Evolutionary conservation across 1,140 invertebrate genomes (phyloP).

Genomic region (Drosophila dunni): DNA sequence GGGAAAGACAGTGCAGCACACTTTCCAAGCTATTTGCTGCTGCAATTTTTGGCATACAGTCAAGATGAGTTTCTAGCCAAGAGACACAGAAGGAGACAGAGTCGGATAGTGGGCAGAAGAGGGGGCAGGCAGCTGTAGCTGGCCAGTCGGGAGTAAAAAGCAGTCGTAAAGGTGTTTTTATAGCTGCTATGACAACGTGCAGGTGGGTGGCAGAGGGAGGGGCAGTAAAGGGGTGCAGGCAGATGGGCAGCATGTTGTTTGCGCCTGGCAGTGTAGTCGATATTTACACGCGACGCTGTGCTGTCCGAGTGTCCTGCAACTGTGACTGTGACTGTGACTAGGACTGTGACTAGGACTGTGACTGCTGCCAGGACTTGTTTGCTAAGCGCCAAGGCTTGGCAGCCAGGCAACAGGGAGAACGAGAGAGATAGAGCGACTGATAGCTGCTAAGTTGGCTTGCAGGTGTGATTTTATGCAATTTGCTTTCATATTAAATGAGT

Average conservation of each 20-base stretch:
- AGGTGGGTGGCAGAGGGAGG: not conserved
- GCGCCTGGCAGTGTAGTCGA: constrained; percentile 60
- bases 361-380: constrained; percentile 48
- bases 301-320: constrained; percentile 29
- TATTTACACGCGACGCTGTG: constrained; percentile 64
- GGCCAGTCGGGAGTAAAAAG: constrained; percentile 10
- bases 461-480: constrained; percentile 84
- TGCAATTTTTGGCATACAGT: constrained; percentile 74
- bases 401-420: constrained; percentile 53
- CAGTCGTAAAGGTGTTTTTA: constrained; percentile 77
- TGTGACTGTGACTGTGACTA: constrained; percentile 7
- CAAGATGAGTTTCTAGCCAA: constrained; percentile 53
- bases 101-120: not conserved
- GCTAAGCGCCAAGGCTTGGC: constrained; percentile 73
- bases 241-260: constrained; percentile 71
- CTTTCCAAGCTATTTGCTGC: constrained; percentile 30
- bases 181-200: constrained; percentile 48
- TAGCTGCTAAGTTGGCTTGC: constrained; percentile 76
- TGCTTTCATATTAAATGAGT: constrained; percentile 84
- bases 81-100: not conserved
- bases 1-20: constrained; percentile 41
- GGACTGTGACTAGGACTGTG: constrained; percentile 10
- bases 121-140: not conserved
- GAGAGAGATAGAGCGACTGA: constrained; percentile 15
- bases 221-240: not conserved